Percentiles rank a stretch among this genome's conserved stretches.
Conservation (phyloP, 2,113 vertebrate species). For the Hepsetus odoe region DNA sequence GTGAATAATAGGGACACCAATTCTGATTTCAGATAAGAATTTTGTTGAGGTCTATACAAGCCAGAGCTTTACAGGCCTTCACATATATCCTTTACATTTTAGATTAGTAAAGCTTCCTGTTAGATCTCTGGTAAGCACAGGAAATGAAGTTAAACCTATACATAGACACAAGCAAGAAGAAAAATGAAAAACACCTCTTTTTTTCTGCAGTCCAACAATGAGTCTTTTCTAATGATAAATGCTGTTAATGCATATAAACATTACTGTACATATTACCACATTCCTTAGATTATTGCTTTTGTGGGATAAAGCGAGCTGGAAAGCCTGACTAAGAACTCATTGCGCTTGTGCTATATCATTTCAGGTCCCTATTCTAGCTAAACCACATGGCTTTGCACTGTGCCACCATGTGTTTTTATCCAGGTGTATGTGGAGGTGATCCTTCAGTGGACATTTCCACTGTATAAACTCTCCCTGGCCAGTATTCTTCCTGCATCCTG, state of each 20-base stretch:
- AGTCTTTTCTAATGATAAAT: not conserved
- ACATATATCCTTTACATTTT: slow-evolving; percentile 10
- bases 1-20: not conserved
- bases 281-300: too few species aligned
- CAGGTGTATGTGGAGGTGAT: slow-evolving; percentile 32
- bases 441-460: slow-evolving; percentile 25
- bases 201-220: not conserved
- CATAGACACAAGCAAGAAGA: not conserved
- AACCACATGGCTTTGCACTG: not conserved
- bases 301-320: too few species aligned
- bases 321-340: not conserved
- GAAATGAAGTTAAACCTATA: slow-evolving; percentile 33
- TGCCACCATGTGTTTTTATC: not conserved
- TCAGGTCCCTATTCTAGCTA: not conserved
- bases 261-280: too few species aligned
- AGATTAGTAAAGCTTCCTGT: slow-evolving; percentile 33
- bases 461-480: slow-evolving; percentile 33
- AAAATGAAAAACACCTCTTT: not conserved
- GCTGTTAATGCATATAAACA: too few species aligned
- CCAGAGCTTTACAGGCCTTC: slow-evolving; percentile 17
- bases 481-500: slow-evolving; percentile 36
- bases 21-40: slow-evolving; percentile 14
- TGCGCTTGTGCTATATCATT: too few species aligned
- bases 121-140: slow-evolving; percentile 10
- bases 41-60: not conserved